Conservation (phyloP, 2,113 vertebrate species). For the Myanophis thanlyinensis region DNA sequence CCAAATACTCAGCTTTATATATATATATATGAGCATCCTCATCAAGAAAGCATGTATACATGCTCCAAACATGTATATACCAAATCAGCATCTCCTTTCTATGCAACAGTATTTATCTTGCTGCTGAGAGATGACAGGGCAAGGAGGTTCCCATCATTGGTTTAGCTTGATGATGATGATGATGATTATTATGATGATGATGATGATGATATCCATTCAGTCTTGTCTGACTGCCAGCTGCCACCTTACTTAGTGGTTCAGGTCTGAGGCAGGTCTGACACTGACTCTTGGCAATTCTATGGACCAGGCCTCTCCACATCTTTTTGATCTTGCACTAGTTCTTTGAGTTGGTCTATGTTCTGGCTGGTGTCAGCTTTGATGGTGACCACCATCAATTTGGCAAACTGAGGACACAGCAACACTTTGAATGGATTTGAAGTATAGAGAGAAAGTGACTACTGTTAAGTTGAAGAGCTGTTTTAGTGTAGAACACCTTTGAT, state of each 20-base stretch:
- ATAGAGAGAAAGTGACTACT: not conserved
- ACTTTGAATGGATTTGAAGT: not conserved
- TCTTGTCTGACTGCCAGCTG: not conserved
- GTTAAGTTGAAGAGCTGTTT: not conserved
- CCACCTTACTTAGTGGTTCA: not conserved
- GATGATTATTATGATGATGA: too few species aligned
- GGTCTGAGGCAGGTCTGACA: not conserved
- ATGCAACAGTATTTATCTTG: not conserved
- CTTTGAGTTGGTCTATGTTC: not conserved
- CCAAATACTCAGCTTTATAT: not conserved
- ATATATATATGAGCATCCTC: not conserved
- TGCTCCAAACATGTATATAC: not conserved
- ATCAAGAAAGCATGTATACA: not conserved
- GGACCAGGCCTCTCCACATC: not conserved
- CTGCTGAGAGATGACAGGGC: not conserved
- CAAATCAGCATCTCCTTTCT: not conserved
- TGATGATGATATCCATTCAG: not conserved
- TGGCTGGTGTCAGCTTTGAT: not conserved
- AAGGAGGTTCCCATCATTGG: not conserved
- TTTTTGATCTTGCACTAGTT: not conserved
- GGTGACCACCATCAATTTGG: not conserved
- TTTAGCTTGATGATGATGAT: not conserved
- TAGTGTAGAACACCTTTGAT: not conserved
- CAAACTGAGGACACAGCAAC: not conserved
- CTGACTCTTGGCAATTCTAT: not conserved